phyloP scores from a whole-genome alignment of 2,113 vertebrate genomes.

The Eidolon helvum region DNA sequence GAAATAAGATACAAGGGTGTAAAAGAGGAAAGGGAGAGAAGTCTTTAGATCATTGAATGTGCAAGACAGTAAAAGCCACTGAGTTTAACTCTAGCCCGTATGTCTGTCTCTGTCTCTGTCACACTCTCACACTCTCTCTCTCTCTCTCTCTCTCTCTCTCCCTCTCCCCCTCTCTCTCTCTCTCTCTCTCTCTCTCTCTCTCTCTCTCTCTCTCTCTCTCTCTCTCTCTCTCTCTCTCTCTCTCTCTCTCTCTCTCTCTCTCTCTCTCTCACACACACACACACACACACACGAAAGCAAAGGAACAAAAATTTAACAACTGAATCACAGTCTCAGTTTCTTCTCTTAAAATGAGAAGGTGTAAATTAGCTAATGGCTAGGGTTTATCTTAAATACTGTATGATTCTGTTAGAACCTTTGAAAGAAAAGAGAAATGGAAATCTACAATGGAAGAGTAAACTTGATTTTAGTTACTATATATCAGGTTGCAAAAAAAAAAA shows the following conservation, averaged over 20 bases:
- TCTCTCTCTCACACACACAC: not conserved
- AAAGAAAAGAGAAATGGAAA: constrained; percentile 22
- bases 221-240: too few species aligned
- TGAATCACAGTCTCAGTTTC: not conserved
- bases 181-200: too few species aligned
- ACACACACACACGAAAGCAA: not conserved
- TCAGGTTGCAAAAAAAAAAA: not conserved
- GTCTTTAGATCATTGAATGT: not conserved
- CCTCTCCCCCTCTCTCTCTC: too few species aligned
- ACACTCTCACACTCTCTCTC: too few species aligned
- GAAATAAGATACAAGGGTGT: not conserved
- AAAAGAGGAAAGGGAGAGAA: not conserved
- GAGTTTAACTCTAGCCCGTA: not conserved
- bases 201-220: too few species aligned
- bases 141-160: too few species aligned
- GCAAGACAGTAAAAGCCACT: not conserved
- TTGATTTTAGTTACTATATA: not conserved
- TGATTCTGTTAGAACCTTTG: not conserved
- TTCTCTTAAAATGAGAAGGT: not conserved
- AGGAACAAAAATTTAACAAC: not conserved
- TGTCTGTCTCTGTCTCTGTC: too few species aligned
- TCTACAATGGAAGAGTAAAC: not conserved
- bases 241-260: too few species aligned
- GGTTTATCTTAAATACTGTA: not conserved
- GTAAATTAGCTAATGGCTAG: not conserved